Conservation (phyloP, 1,140 invertebrate species). For the Megalonaias nervosa region DNA sequence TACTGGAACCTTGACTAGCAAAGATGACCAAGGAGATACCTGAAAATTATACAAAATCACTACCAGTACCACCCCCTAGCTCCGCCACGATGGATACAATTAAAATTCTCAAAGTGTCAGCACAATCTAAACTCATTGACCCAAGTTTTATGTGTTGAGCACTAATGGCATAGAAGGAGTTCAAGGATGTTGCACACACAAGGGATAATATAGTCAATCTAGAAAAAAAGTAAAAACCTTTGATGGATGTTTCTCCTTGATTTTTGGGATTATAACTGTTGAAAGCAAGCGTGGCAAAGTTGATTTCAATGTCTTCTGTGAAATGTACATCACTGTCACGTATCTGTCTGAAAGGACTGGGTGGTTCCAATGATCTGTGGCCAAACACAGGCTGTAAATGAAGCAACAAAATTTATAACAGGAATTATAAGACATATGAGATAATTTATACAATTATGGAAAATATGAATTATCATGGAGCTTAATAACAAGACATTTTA, state of each 20-base stretch:
- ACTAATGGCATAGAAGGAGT: too few species aligned
- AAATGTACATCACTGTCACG: conserved; percentile 58
- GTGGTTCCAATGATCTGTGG: conserved; percentile 48
- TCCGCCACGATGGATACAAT: too few species aligned
- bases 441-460: neutral
- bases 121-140: neutral
- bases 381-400: conserved; percentile 61
- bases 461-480: neutral
- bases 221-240: conserved; percentile 48
- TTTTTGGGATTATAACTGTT: conserved; percentile 52
- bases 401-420: conserved; percentile 9
- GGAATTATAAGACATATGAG: neutral
- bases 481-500: neutral
- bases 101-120: neutral
- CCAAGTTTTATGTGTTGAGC: too few species aligned
- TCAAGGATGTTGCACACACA: too few species aligned
- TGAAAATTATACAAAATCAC: too few species aligned
- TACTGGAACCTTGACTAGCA: too few species aligned
- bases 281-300: conserved; percentile 49
- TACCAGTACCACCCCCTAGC: too few species aligned
- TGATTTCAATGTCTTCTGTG: conserved; percentile 57
- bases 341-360: conserved; percentile 49
- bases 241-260: conserved; percentile 56
- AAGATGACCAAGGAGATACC: too few species aligned
- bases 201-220: neutral